Percentiles rank a stretch among this genome's conserved stretches.
phyloP scores from a whole-genome alignment of 1,140 invertebrate genomes.

The Amyelois transitella region DNA sequence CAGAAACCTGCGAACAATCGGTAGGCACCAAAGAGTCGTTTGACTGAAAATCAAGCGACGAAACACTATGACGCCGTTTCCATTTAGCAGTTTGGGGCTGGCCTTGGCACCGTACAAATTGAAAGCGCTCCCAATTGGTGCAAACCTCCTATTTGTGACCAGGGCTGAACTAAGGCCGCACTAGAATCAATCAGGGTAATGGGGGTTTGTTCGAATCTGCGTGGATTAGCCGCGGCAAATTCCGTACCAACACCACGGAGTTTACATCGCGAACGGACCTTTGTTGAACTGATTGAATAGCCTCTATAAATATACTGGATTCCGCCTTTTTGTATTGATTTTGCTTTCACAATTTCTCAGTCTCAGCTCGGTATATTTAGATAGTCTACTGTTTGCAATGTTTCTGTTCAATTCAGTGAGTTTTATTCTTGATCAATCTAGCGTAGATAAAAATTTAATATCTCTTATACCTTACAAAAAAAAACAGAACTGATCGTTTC shows the following conservation, averaged over 20 bases:
- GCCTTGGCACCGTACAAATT: conserved; percentile 48
- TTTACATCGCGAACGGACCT: conserved; percentile 21
- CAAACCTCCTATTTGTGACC: conserved; percentile 59
- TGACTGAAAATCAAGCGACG: neutral
- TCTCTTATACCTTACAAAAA: no score
- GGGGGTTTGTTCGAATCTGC: conserved; percentile 56
- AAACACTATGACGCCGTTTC: neutral
- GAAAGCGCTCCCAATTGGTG: conserved; percentile 54
- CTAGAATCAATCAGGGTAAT: conserved; percentile 68
- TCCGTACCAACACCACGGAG: conserved; percentile 12
- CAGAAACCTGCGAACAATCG: no score
- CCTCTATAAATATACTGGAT: conserved; percentile 5
- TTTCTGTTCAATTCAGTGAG: neutral
- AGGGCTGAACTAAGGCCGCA: conserved; percentile 32
- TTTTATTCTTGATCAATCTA: neutral
- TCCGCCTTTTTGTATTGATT: conserved; percentile 1
- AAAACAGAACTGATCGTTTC: no score
- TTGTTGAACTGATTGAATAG: conserved; percentile 31
- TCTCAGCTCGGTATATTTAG: neutral
- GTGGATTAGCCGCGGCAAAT: conserved; percentile 53
- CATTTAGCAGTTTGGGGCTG: conserved; percentile 10
- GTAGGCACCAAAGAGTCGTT: neutral
- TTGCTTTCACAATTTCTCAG: conserved; percentile 2
- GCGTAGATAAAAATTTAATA: no score
- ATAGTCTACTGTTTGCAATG: neutral